phyloP scores from a whole-genome alignment of 2,888 invertebrate genomes.

The Calameuta filiformis region DNA sequence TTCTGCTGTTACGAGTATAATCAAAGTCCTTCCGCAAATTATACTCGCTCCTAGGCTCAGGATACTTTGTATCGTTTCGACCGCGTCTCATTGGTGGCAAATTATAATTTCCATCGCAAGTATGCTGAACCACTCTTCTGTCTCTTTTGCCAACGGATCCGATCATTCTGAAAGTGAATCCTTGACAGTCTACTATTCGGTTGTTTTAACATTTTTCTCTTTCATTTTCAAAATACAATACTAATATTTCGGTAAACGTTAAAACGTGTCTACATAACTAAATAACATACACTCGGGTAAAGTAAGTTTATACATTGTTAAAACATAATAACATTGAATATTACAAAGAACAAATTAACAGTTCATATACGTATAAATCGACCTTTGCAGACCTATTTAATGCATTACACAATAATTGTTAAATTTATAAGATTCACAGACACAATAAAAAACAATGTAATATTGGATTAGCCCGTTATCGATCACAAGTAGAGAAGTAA shows the following conservation, averaged over 20 bases:
- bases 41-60: conserved; percentile 53
- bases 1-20: conserved; percentile 57
- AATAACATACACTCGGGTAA: not conserved
- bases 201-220: not conserved
- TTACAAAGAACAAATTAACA: not conserved
- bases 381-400: not conserved
- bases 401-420: not conserved
- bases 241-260: conserved; percentile 5
- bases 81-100: conserved; percentile 49
- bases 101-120: conserved; percentile 59
- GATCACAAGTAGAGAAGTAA: not conserved
- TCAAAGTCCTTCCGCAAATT: conserved; percentile 58
- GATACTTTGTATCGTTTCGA: conserved; percentile 53
- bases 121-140: conserved; percentile 55
- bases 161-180: conserved; percentile 62
- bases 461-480: not conserved
- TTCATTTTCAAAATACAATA: not conserved
- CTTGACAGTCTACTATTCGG: conserved; percentile 36
- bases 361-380: not conserved
- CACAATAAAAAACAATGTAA: not conserved
- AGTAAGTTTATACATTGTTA: not conserved
- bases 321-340: not conserved
- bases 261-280: not conserved
- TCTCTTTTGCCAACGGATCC: conserved; percentile 62
- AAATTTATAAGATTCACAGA: not conserved